A percentile compares a stretch with the other conserved stretches of the same genome.
Conservation (phyloP, 2,888 invertebrate genomes). For the Melanophora roralis region DNA sequence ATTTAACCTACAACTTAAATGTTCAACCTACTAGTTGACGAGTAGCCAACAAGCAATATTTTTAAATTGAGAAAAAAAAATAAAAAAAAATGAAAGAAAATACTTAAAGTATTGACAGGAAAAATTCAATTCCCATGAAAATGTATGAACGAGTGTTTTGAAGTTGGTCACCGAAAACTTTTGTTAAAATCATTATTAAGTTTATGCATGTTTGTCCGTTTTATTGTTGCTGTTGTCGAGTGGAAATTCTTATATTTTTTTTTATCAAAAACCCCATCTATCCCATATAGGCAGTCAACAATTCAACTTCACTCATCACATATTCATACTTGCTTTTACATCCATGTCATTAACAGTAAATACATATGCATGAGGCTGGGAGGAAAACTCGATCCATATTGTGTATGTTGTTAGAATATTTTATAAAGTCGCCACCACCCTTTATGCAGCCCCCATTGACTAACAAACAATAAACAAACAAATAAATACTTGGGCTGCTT, state of each 20-base stretch:
- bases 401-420: slow-evolving; percentile 52
- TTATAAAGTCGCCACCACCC: not conserved
- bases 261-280: too few relatives aligned
- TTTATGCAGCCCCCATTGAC: slow-evolving; percentile 10
- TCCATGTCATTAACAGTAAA: slow-evolving; percentile 31
- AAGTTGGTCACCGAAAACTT: slow-evolving; percentile 35
- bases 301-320: not conserved
- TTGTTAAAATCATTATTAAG: not conserved
- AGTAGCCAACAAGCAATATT: slow-evolving; percentile 35
- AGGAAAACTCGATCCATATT: not conserved
- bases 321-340: slow-evolving; percentile 19
- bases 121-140: slow-evolving; percentile 44
- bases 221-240: slow-evolving; percentile 14
- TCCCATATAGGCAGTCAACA: not conserved
- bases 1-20: slow-evolving; percentile 1
- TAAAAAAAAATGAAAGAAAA: slow-evolving; percentile 23
- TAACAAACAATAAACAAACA: slow-evolving; percentile 34
- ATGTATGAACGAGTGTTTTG: slow-evolving; percentile 32
- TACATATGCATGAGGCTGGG: not conserved
- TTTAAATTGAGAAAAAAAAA: slow-evolving; percentile 1
- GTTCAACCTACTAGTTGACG: slow-evolving; percentile 4
- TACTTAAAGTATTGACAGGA: slow-evolving; percentile 45
- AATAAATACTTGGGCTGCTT: too few relatives aligned
- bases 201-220: not conserved
- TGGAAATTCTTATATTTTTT: slow-evolving; percentile 22